phyloP scores from a whole-genome alignment of 2,113 vertebrate species.

The Sphyrna mokarran region DNA sequence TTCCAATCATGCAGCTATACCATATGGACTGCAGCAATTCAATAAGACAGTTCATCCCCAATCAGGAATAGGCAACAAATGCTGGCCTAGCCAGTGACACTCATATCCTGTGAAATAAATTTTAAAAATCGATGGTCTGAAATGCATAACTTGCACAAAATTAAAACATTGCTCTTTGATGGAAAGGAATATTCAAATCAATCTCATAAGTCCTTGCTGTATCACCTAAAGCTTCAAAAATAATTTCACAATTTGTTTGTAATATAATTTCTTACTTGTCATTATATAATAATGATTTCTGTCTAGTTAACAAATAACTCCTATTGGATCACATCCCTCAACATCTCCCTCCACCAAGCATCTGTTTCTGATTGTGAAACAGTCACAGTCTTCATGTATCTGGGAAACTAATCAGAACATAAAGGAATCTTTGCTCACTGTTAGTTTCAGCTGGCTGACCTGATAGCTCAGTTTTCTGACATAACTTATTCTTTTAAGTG shows the following conservation, averaged over 20 bases:
- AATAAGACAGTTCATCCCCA: too few relatives aligned
- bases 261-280: neutral
- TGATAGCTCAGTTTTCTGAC: neutral
- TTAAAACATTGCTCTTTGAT: neutral
- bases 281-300: slow-evolving; percentile 6
- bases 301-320: neutral
- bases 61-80: too few relatives aligned
- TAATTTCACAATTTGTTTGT: neutral
- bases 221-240: neutral
- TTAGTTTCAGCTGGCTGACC: neutral
- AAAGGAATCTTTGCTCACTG: neutral
- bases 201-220: neutral
- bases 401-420: neutral
- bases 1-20: too few relatives aligned
- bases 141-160: neutral
- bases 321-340: neutral
- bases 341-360: neutral
- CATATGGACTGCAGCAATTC: too few relatives aligned
- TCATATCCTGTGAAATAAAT: too few relatives aligned
- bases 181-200: neutral
- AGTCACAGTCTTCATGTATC: neutral
- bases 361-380: neutral
- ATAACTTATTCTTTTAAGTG: neutral
- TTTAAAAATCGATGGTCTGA: neutral
- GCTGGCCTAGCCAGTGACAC: too few relatives aligned